Evolutionary conservation across 2,113 vertebrate species (phyloP).

Genomic region (Tangachromis dhanisi): DNA sequence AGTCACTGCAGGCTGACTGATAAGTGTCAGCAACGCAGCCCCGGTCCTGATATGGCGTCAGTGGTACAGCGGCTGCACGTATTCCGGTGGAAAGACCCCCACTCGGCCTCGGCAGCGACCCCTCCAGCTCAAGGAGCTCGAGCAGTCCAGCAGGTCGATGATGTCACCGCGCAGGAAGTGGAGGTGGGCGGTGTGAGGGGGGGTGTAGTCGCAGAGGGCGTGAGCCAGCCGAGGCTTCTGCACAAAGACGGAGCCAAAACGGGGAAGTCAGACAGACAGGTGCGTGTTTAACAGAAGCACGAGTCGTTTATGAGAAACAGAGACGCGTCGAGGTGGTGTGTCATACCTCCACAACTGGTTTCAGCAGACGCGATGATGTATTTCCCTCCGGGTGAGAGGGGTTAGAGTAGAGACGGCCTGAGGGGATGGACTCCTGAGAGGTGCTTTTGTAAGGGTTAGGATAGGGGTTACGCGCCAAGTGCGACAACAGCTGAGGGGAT

Average conservation of each 20-base stretch:
- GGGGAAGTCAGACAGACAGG: not conserved
- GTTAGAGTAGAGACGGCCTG: not conserved
- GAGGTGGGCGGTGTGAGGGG: constrained; percentile 72
- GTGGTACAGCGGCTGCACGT: constrained; percentile 72
- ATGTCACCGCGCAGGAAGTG: constrained; percentile 80
- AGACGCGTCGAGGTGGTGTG: not conserved
- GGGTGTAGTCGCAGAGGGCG: constrained; percentile 80
- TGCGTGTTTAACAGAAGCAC: not conserved
- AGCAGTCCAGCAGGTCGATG: constrained; percentile 81
- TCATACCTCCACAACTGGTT: constrained; percentile 36
- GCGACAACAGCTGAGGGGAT: not conserved
- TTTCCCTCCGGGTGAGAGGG: constrained; percentile 9
- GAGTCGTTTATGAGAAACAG: not conserved
- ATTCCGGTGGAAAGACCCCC: constrained; percentile 80
- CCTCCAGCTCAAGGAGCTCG: constrained; percentile 77
- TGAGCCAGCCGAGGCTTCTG: constrained; percentile 73
- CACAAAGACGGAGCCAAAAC: not conserved
- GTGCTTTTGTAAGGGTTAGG: constrained; percentile 57
- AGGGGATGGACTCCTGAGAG: constrained; percentile 37
- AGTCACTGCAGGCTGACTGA: not conserved
- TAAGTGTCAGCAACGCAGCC: not conserved
- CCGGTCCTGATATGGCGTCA: constrained; percentile 4
- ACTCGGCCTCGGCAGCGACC: constrained; percentile 72
- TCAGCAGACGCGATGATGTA: not conserved
- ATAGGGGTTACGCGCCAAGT: constrained; percentile 43